Conservation (phyloP, 2,888 invertebrate species). For the Campaea margaritaria region DNA sequence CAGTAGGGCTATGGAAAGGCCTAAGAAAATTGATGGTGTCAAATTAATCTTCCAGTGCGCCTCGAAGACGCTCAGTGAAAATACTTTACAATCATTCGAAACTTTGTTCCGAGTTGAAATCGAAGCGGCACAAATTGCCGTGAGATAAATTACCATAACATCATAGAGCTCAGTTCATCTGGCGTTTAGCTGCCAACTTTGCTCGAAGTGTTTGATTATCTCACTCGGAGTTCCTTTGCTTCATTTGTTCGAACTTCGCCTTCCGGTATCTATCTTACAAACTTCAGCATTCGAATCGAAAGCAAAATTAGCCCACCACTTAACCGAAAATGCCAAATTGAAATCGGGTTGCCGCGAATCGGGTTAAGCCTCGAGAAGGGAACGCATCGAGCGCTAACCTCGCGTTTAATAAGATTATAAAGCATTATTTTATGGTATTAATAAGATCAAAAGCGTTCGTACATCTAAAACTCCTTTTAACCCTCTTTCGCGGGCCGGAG, state of each 20-base stretch:
- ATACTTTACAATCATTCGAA: slow-evolving; percentile 63
- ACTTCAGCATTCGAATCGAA: slow-evolving; percentile 50
- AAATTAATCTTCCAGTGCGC: slow-evolving; percentile 26
- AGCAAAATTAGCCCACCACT: slow-evolving; percentile 44
- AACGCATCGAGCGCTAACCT: slow-evolving; percentile 86
- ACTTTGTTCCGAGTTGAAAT: slow-evolving; percentile 72
- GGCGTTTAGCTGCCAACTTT: slow-evolving; percentile 79
- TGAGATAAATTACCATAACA: slow-evolving; percentile 83
- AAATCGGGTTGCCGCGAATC: slow-evolving; percentile 61
- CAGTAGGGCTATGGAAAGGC: slow-evolving; percentile 38
- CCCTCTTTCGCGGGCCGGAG: slow-evolving; percentile 77
- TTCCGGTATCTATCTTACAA: slow-evolving; percentile 44
- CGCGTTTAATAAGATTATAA: slow-evolving; percentile 91
- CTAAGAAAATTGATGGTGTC: slow-evolving; percentile 18
- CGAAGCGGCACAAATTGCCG: slow-evolving; percentile 76
- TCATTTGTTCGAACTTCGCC: slow-evolving; percentile 70
- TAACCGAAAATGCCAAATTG: slow-evolving; percentile 67
- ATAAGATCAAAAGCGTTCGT: slow-evolving; percentile 90
- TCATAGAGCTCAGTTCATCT: slow-evolving; percentile 80
- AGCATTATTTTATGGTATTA: slow-evolving; percentile 91
- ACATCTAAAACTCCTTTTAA: slow-evolving; percentile 86
- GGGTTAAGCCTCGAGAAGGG: slow-evolving; percentile 68
- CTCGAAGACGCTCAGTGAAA: slow-evolving; percentile 56
- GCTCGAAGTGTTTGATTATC: slow-evolving; percentile 78
- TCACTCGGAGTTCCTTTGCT: slow-evolving; percentile 72